phyloP scores from a whole-genome alignment of 2,797 vertebrate genomes.

The Lepus oiostolus region DNA sequence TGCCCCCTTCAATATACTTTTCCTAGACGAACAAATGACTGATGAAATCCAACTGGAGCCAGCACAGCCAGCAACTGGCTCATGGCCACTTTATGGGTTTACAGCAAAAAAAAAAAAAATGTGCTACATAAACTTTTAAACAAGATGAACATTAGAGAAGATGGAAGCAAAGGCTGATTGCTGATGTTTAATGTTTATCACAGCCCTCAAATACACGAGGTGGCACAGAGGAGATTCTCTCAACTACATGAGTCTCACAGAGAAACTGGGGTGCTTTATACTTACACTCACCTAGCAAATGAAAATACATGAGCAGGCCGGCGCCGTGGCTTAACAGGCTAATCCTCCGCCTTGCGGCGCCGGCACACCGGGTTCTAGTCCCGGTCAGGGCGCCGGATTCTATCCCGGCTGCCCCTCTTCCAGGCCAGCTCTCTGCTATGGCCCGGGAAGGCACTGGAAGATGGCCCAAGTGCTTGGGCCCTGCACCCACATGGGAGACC shows the following conservation, averaged over 20 bases:
- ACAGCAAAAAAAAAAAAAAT: not conserved
- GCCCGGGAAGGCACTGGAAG: too few species aligned
- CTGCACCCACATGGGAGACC: too few species aligned
- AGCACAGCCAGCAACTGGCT: not conserved
- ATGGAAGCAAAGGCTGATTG: not conserved
- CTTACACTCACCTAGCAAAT: not conserved
- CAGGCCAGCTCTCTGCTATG: too few species aligned
- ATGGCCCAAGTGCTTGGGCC: too few species aligned
- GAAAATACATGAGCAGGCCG: not conserved
- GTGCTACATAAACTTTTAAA: constrained; percentile 44
- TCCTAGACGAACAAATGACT: not conserved
- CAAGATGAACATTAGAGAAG: constrained; percentile 48
- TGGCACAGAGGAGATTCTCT: not conserved
- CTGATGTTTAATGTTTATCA: constrained; percentile 3
- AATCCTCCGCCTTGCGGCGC: too few species aligned
- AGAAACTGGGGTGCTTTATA: not conserved
- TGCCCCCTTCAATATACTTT: not conserved
- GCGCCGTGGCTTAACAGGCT: too few species aligned
- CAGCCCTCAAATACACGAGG: not conserved
- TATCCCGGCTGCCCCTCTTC: too few species aligned
- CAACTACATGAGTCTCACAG: not conserved
- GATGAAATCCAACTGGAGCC: not conserved
- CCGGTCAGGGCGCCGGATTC: too few species aligned
- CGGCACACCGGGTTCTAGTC: too few species aligned
- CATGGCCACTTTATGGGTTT: not conserved